Base-by-base conservation (phyloP, 2,797 vertebrate genomes). In the Cichlasoma orientale region DNA sequence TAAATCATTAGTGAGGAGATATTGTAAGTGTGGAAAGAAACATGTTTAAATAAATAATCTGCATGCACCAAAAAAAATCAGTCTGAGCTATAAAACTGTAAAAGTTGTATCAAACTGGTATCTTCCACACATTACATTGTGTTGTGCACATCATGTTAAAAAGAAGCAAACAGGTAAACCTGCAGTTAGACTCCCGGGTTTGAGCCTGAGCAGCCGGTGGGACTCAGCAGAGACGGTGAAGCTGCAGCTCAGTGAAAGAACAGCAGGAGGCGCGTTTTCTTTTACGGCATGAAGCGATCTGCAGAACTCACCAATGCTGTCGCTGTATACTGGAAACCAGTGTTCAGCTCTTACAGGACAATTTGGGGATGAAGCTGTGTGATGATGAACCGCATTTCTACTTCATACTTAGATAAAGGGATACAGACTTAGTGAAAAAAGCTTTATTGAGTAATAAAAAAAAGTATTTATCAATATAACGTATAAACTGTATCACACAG, bases 341-440 rank as follows among this genome's bases (percentile, higher is more conserved):
- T 27, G 41, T 29, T 66, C 23, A 66, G 3, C 23, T 66, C 61
- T 66, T 19, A 18, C 2, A 66, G 47, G 21, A 16, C 23, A 16
- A 19, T 29, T 0, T 19, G 23, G 41, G 36, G 41, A 12, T 25
- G 4, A 11, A 47, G 12, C 41, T 66, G 16, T 23, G 27, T 13
- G 27, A 29, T 29, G 41, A 47, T 44, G 41, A 41, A 25, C 21
- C 41, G 59, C 14, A 63, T 27, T 41, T 44, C 36, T 63, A 18
- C 38, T 25, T 19, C 23, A 47, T 47, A 66, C 47, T 50, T 27
- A 12, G 41, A 47, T n/a, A 47, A 66, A 68, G 63, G n/a, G 0
- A 68, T n/a, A 10, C 25, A 68, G 25, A 68, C 21, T 50, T 85
- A 61, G 88, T 91, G 90, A 94, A 93, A 94, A 95, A 90, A 91